These are phyloP conservation scores for Clarias gariepinus DNA, from an alignment of 2,113 vertebrate genomes.

Conservation along the genomic window DNA sequence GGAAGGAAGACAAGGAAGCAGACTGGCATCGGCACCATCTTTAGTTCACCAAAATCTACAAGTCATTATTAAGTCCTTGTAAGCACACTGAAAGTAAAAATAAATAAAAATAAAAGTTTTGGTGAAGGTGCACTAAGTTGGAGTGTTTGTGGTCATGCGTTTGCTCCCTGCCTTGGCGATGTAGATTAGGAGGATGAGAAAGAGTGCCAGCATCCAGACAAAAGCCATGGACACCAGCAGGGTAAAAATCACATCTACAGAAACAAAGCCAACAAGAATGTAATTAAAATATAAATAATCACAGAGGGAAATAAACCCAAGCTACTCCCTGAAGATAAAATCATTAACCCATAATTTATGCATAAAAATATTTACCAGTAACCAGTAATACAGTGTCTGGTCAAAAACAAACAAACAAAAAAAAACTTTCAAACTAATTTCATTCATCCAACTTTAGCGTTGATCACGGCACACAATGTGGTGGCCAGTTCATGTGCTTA, in stretches of 20 bases:
- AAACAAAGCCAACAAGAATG: background rate
- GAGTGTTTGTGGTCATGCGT: background rate
- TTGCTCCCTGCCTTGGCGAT: constrained; percentile 64
- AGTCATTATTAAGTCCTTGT: background rate
- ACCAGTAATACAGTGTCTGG: background rate
- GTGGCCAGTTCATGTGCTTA: too few species aligned
- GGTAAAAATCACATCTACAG: constrained; percentile 55
- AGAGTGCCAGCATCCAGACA: constrained; percentile 65
- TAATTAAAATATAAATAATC: background rate
- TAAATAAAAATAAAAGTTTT: background rate
- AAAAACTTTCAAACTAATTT: too few species aligned
- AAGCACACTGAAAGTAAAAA: background rate
- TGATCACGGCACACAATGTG: too few species aligned
- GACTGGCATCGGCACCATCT: background rate
- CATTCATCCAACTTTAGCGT: too few species aligned
- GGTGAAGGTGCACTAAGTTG: background rate
- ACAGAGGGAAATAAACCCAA: background rate
- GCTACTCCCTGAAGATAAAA: background rate
- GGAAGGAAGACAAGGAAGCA: background rate
- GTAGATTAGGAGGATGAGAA: constrained; percentile 65
- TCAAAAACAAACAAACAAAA: too few species aligned
- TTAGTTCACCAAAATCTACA: background rate
- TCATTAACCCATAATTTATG: background rate
- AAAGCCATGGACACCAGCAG: constrained; percentile 63
- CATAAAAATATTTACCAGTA: background rate